Conservation (phyloP, 2,797 vertebrate genomes). For the Phalanger gymnotis region DNA sequence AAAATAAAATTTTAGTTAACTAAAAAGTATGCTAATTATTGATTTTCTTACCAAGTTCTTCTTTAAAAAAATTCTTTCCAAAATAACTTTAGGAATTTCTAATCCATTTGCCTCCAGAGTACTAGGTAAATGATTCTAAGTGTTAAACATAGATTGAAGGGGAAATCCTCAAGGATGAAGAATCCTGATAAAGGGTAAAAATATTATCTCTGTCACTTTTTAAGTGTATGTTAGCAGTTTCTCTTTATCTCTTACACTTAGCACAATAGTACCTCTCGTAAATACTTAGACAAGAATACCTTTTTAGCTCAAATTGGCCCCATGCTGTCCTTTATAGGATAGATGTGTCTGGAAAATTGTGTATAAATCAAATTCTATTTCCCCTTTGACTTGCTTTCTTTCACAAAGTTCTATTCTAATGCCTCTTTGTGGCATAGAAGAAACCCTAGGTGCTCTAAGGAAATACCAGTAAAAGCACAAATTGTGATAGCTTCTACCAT, state of each 20-base stretch:
- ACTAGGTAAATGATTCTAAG: conserved; percentile 20
- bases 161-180: conserved; percentile 32
- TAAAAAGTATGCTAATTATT: conserved; percentile 54
- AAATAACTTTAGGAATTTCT: conserved; percentile 37
- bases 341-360: conserved; percentile 46
- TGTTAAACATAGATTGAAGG: conserved; percentile 34
- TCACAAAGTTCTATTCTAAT: conserved; percentile 41
- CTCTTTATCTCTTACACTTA: conserved; percentile 16
- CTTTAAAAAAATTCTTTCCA: conserved; percentile 26
- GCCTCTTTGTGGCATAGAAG: conserved; percentile 17
- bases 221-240: conserved; percentile 32
- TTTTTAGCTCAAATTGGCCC: conserved; percentile 47
- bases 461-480: not conserved
- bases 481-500: not conserved
- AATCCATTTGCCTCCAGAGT: conserved; percentile 42
- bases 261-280: conserved; percentile 48
- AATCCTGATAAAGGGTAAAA: conserved; percentile 41
- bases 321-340: conserved; percentile 7
- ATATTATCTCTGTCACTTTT: conserved; percentile 23
- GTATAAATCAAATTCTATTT: conserved; percentile 46
- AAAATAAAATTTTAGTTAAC: conserved; percentile 67
- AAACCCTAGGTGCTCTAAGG: not conserved
- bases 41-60: conserved; percentile 10
- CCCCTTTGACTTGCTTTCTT: conserved; percentile 35
- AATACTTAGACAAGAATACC: conserved; percentile 24